phyloP scores from a whole-genome alignment of 1,140 invertebrate genomes.

The Leguminivora glycinivorella region DNA sequence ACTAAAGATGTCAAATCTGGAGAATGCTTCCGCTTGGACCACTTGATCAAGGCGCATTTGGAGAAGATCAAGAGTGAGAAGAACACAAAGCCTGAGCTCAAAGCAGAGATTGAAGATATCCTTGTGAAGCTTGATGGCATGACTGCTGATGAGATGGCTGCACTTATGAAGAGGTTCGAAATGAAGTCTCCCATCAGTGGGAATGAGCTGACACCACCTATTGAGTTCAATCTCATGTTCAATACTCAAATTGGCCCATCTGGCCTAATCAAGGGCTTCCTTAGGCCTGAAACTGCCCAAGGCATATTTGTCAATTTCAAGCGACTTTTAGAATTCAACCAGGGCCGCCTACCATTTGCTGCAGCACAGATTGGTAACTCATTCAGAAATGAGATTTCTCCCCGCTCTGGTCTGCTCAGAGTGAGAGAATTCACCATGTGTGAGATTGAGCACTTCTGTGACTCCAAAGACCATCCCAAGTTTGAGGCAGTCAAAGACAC shows the following conservation, averaged over 20 bases:
- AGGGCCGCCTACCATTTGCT: slow-evolving; percentile 97
- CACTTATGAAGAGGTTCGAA: slow-evolving; percentile 89
- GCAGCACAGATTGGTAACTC: slow-evolving; percentile 99
- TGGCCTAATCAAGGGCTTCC: slow-evolving; percentile 94
- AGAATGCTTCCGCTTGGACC: slow-evolving; percentile 98
- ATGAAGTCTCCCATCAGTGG: slow-evolving; percentile 97
- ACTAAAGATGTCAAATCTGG: slow-evolving; percentile 98
- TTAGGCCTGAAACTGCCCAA: slow-evolving; percentile 99
- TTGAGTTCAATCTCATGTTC: slow-evolving; percentile 99
- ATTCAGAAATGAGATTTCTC: slow-evolving; percentile 99
- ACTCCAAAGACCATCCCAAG: slow-evolving; percentile 96
- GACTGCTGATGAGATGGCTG: slow-evolving; percentile 93
- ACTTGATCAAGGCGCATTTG: slow-evolving; percentile 98
- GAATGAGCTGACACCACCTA: slow-evolving; percentile 96
- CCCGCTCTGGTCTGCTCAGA: slow-evolving; percentile 96
- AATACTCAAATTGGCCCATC: slow-evolving; percentile 97
- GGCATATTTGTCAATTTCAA: slow-evolving; percentile 99
- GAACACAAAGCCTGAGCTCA: slow-evolving; percentile 85
- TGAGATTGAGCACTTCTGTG: slow-evolving; percentile 99
- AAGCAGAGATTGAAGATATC: slow-evolving; percentile 89
- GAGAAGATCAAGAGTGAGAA: slow-evolving; percentile 95
- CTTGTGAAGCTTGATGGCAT: slow-evolving; percentile 84
- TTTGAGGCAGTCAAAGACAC: slow-evolving; percentile 89
- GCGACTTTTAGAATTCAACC: slow-evolving; percentile 97
- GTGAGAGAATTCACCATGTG: slow-evolving; percentile 99